Evolutionary conservation across 2,888 invertebrate genomes (phyloP), one percentile per base, ranked within the genome.

Genomic region (Campoplex capitator): DNA sequence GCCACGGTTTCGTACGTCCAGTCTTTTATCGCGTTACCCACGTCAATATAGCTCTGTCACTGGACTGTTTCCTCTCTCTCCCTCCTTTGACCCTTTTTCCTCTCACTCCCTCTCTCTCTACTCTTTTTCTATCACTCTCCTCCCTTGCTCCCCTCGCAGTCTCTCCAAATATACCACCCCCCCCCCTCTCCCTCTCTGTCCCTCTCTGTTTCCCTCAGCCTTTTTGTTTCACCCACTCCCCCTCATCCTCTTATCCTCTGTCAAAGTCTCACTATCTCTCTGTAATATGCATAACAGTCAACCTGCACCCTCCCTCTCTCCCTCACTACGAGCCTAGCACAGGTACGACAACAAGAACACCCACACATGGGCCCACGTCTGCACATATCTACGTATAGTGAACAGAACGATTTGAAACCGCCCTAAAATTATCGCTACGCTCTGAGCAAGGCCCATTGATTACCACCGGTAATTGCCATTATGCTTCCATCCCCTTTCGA

Each of bases 381-480:
- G 86, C 13, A 3, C 11, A 62, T 32, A 62, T 32, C 32, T 62
- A 62, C 62, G 16, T 62, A 62, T 16, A 62, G 62, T 62, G 62
- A 70, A 45, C 13, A 32, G 76, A 62, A 68, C 84, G 84, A 89
- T 88, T 92, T 90, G 90, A 89, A 83, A 86, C 85, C 89, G 80
- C 91, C 91, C 92, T 92, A 89, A 93, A 93, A 93, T 93, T 93
- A 93, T 93, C 91, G 89, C 88, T 89, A 88, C 88, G 89, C 89
- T 90, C 89, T 85, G 89, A 90, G 89, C 91, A 88, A 89, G 89
- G 90, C 90, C 92, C 92, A 93, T 93, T 92, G 93, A 93, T 93
- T 92, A 93, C 90, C 89, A 90, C 90, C 89, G 89, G 89, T 92
- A 93, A 93, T 93, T 92, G 91, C 90, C 91, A 91, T 91, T 91